These are phyloP conservation scores for Hetaerina americana DNA, from an alignment of 1,140 invertebrate species.

Conservation along the genomic window DNA sequence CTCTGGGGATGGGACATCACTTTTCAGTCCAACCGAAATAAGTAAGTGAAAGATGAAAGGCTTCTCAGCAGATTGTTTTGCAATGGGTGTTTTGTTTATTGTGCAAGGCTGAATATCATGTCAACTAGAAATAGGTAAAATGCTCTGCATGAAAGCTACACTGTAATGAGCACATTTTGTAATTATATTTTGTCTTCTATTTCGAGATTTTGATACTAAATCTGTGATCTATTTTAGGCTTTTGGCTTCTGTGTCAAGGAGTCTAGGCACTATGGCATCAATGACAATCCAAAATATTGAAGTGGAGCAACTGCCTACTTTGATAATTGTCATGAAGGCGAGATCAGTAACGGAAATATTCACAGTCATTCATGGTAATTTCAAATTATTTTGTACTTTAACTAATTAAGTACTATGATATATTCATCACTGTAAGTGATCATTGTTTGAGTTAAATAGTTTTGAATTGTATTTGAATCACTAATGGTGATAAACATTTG, in stretches of 20 bases:
- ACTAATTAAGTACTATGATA: slow-evolving; percentile 4
- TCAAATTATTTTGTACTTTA: slow-evolving; percentile 2
- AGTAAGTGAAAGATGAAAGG: too few species aligned
- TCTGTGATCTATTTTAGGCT: too few species aligned
- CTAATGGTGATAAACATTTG: too few species aligned
- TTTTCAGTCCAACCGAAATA: slow-evolving; percentile 64
- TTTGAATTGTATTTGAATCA: too few species aligned
- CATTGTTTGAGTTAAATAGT: background rate
- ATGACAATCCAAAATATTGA: slow-evolving; percentile 69
- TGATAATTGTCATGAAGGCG: slow-evolving; percentile 77
- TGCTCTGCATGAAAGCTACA: too few species aligned
- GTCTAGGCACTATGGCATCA: slow-evolving; percentile 50
- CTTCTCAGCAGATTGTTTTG: slow-evolving; percentile 7
- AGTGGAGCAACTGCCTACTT: slow-evolving; percentile 68
- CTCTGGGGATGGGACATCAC: slow-evolving; percentile 94
- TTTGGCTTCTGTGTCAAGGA: slow-evolving; percentile 46
- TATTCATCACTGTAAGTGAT: background rate
- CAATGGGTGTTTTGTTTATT: background rate
- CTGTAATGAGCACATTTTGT: too few species aligned
- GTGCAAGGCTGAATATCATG: slow-evolving; percentile 5
- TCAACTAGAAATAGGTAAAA: slow-evolving; percentile 9
- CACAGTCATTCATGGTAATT: slow-evolving; percentile 63
- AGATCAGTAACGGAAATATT: slow-evolving; percentile 78
- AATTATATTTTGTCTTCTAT: too few species aligned
- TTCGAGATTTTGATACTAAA: too few species aligned